Base-by-base conservation (phyloP, 2,888 invertebrate species). In the Drosophila pseudotalamancana region DNA sequence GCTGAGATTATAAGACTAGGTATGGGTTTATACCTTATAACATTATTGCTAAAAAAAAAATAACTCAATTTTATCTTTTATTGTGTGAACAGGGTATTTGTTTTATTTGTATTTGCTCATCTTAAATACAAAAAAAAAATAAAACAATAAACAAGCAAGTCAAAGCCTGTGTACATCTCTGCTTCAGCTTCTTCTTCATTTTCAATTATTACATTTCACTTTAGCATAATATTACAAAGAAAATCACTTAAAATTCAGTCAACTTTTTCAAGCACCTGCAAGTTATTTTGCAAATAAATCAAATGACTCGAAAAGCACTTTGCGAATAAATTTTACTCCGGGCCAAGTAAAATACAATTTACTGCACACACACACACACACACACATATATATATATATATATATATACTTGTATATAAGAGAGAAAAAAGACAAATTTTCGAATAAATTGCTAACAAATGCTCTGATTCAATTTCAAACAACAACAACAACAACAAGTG, bases 381-480 rank as follows among this genome's bases (percentile, higher is more conserved):
- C 23, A 11, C 23, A 16, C 2, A 25, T 16, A 11, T 11, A 42
- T 42, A n/a, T n/a, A 18, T 43, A 4, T 23, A 39, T 12, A n/a
- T 37, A 21, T 12, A 8, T 40, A 23, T 42, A n/a, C 27, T 5
- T 18, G 8, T 27, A 27, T 42, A 29, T 3, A 29, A 12, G 18
- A 18, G 12, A 45, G 16, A 16, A 21, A 54, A 62, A 40, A 56
- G 59, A 67, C 71, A 72, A 76, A 82, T 78, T 85, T 85, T 69
- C 43, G 78, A 76, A 80, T 82, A 85, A 79, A 85, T 82, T 78
- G 80, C 73, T 72, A 65, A 65, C 69, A 85, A 80, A 85, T 82
- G 79, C 86, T 64, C 55, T 83, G 80, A 83, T 83, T 73, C 73
- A 77, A 83, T 80, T 80, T 77, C 12, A 42, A 12, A 45, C 35